These are phyloP conservation scores for Bombus huntii DNA, from an alignment of 1,140 invertebrate genomes.

Conservation along the genomic window DNA sequence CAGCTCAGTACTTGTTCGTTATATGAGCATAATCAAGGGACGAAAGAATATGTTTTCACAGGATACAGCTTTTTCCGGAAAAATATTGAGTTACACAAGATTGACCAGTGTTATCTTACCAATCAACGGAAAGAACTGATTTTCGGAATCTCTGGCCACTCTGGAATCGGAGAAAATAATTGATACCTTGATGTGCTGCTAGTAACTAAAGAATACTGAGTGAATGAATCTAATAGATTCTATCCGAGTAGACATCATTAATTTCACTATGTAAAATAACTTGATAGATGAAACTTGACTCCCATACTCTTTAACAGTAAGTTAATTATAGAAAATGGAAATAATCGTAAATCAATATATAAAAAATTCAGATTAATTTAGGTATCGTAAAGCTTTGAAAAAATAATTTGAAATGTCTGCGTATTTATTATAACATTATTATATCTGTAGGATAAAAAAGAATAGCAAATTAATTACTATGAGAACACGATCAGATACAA, in stretches of 20 bases:
- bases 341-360: no score
- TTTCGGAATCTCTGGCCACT: conserved; percentile 43
- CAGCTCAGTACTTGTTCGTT: conserved; percentile 1
- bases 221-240: background rate
- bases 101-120: conserved; percentile 71
- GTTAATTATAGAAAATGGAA: no score
- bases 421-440: no score
- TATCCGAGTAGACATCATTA: background rate
- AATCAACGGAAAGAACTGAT: conserved; percentile 67
- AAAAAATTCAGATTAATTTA: no score
- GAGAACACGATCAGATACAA: no score
- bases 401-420: no score
- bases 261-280: background rate
- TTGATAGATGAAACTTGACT: background rate
- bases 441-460: no score
- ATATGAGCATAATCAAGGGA: background rate
- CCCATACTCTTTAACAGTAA: background rate
- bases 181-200: conserved; percentile 51
- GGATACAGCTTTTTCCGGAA: conserved; percentile 1
- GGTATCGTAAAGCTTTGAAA: no score
- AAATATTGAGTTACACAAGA: conserved; percentile 47
- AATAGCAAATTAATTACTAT: no score
- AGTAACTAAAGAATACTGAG: conserved; percentile 52
- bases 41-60: conserved; percentile 15
- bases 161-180: conserved; percentile 64